A percentile compares a stretch with the other conserved stretches of the same genome.
Evolutionary conservation across 2,888 invertebrate species (phyloP).

Genomic region (Euclidia mi): DNA sequence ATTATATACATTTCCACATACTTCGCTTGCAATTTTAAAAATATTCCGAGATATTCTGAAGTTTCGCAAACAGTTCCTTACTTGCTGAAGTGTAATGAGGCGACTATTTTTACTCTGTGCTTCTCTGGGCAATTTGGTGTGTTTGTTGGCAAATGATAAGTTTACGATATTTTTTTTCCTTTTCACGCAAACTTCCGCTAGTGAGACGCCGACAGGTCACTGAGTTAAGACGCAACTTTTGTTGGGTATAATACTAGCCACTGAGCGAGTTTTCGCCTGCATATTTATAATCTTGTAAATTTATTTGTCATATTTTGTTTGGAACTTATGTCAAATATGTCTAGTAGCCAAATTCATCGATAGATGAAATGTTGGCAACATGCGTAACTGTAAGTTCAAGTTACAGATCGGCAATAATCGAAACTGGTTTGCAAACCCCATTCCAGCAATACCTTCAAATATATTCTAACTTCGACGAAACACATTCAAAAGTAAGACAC

Average conservation of each 20-base stretch:
- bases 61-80: constrained; percentile 28
- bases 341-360: too few species aligned
- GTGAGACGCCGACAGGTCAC: constrained; percentile 29
- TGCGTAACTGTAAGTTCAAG: too few species aligned
- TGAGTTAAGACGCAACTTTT: background rate
- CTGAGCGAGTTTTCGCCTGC: too few species aligned
- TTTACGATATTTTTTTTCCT: constrained; percentile 46
- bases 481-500: too few species aligned
- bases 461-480: too few species aligned
- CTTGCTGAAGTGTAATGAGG: constrained; percentile 53
- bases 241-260: background rate
- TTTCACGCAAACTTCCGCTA: constrained; percentile 45
- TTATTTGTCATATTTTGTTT: too few species aligned
- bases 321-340: too few species aligned
- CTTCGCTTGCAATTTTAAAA: constrained; percentile 13
- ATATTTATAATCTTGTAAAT: too few species aligned
- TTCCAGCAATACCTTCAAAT: too few species aligned
- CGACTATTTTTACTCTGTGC: constrained; percentile 35
- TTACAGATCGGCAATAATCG: too few species aligned
- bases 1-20: constrained; percentile 1
- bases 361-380: too few species aligned
- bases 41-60: constrained; percentile 25
- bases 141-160: constrained; percentile 53
- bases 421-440: too few species aligned
- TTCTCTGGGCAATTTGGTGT: constrained; percentile 45